phyloP scores from a whole-genome alignment of 2,113 vertebrate genomes.

The Narcine bancroftii region DNA sequence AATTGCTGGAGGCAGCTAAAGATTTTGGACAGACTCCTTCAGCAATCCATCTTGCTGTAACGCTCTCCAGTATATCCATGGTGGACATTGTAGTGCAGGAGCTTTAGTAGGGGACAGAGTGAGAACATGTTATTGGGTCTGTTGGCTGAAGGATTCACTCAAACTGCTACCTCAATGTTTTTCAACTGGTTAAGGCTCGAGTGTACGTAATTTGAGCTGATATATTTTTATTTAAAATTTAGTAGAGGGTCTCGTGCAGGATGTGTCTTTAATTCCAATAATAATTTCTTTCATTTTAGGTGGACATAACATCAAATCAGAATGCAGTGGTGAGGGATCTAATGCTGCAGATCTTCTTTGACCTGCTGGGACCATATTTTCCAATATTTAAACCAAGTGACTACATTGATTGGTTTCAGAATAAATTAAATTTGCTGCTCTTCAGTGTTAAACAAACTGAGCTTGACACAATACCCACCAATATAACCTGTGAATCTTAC shows the following conservation, averaged over 20 bases:
- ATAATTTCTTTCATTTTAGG: neutral
- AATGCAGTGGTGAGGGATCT: neutral
- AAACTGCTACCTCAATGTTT: neutral
- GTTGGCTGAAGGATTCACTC: neutral
- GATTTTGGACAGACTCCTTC: neutral
- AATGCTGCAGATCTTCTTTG: neutral
- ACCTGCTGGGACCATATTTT: neutral
- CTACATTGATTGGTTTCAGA: constrained; percentile 21
- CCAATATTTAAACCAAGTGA: neutral
- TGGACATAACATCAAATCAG: neutral
- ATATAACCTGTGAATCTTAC: constrained; percentile 11
- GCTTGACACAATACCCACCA: neutral
- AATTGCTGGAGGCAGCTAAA: too few species aligned
- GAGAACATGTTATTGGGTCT: neutral
- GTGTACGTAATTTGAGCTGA: neutral
- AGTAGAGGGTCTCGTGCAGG: neutral
- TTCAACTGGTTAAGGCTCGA: neutral
- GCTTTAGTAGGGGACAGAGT: neutral
- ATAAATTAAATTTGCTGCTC: neutral
- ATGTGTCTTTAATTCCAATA: neutral
- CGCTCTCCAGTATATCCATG: neutral
- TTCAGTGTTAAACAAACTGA: neutral
- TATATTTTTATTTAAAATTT: neutral
- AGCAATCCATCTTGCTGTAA: neutral
- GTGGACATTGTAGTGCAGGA: neutral